Base-by-base conservation (phyloP, 2,113 vertebrate species). In the Varanus salvator region DNA sequence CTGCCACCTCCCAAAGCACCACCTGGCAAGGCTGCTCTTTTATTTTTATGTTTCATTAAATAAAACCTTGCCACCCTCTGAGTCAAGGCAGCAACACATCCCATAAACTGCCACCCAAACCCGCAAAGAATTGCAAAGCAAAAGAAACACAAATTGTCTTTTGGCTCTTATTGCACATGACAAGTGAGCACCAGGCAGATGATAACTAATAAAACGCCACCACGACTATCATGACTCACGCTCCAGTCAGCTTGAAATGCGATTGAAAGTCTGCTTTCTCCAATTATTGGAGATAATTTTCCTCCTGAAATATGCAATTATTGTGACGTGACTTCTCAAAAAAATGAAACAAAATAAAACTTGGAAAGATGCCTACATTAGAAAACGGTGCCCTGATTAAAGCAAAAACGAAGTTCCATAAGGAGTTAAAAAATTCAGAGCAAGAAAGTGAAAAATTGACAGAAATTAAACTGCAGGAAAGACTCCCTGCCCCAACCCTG, bases 251-350 rank as follows among this genome's bases (percentile, higher is more conserved):
- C 48, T 74, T 44, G 77, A 71, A 6, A 34, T 57, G 57, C 83
- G 78, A 21, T 48, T 74, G 69, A 81, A 83, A 72, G 14, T 78
- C 77, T 89, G 21, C 38, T 90, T 87, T 31, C 77, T 77, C 69
- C 31, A 81, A 84, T 87, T 93, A 93, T 68, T 83, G 81, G 29
- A 82, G 78, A 80, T n/a, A 76, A 3, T 71, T 88, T 88, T 27
- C 0, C 72, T 54, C 23, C 34, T 77, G 14, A 44, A 88, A 85
- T 66, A 83, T 60, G 50, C 25, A 85, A 75, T 84, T 87, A 66
- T 17, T 78, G 52, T 54, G 84, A 71, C 1, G 87, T 88, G 71
- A 8, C 17, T 0, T 25, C 9, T 21, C 11, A 12, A 54, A 12
- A 12, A 54, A 1, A 31, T 50, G 85, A 76, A 57, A 66, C 0